Base-by-base conservation (phyloP, 2,797 vertebrate genomes). In the Anolis apletophallus region DNA sequence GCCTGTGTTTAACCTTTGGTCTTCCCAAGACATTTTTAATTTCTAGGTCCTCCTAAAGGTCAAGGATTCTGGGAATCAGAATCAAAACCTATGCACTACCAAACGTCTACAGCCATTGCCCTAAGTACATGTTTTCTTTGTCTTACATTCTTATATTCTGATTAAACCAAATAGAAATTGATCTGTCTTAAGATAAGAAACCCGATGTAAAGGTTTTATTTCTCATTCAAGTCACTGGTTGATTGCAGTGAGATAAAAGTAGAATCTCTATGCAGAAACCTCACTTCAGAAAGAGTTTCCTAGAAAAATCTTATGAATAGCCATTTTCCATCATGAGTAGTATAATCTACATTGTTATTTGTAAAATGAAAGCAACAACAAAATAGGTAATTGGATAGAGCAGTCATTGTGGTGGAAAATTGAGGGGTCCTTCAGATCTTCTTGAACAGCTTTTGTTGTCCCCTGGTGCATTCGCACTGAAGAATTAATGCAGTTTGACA, bases 311-410 rank as follows among this genome's bases (percentile, higher is more conserved):
- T 92, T 34, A 54, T 7, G 82, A 57, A 34, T 74, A 88, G 5
- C 5, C 87, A 64, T 34, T 76, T 61, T 78, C 83, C 23, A 79
- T 81, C 46, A 67, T 74, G 29, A 72, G 79, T 88, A 90, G 89
- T 67, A 61, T 1, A n/a, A 50, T 2, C 55, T 1, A 0, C 3
- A 90, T 80, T 8, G 40, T 54, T 86, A 91, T 92, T 80, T 89
- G 72, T 84, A 71, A 64, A 93, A 93, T 89, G 32, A 85, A 93
- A 74, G 19, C 16, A 71, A 71, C 6, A 34, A 26, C 23, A 79
- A 17, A 86, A 29, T 46, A 85, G 80, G 74, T 87, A 76, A 26
- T 73, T 19, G 21, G 11, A 1, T 76, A 92, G 64, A 81, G 36
- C 85, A 11, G n/a, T 50, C 19, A 50, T 84, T 54, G 52, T 67